Evolutionary conservation across 2,797 vertebrate genomes (phyloP), one percentile per base, ranked within the genome.

Genomic region (Siniperca obscura): DNA sequence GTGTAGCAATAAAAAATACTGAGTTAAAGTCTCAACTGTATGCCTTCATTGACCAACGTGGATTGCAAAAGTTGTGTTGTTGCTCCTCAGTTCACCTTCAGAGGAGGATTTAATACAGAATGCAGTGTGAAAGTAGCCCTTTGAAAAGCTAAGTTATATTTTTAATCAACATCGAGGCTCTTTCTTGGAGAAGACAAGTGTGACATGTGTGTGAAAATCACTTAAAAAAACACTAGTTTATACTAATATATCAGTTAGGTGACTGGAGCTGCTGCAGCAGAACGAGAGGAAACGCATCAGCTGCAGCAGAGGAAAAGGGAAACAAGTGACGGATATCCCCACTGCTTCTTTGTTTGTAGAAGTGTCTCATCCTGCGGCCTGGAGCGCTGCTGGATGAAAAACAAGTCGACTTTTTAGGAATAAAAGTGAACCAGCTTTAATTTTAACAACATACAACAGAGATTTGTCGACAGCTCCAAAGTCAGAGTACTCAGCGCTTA

Each of bases 291-390:
- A 91, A 85, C 53, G 11, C 70, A 50, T 57, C 27, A 84, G 72
- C 78, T 64, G 59, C 69, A 4, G 38, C 44, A 76, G 73, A 89
- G 88, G 84, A 87, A 92, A 85, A 76, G 52, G 80, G 74, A 75
- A 76, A 70, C 3, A 0, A 70, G 74, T 50, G 66, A 44, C 59
- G 65, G 86, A 88, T 75, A 50, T 90, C 89, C 84, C 57, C 3
- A 5, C 76, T 11, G 50, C 53, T 57, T 74, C 83, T 80, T 84
- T 78, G 78, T 90, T 82, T 77, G n/a, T 42, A 1, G 22, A 74
- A 53, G 25, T 30, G 68, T 78, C 67, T 82, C 68, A 67, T 88
- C 87, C 89, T 82, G 81, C 69, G 50, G 71, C 57, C 38, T 7
- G 38, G 16, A 76, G 73, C 48, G 6, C 74, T 27, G 40, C 69